Percentiles rank a stretch among this genome's conserved stretches.
Conservation (phyloP, 2,797 vertebrate species). For the Uromys caudimaculatus region DNA sequence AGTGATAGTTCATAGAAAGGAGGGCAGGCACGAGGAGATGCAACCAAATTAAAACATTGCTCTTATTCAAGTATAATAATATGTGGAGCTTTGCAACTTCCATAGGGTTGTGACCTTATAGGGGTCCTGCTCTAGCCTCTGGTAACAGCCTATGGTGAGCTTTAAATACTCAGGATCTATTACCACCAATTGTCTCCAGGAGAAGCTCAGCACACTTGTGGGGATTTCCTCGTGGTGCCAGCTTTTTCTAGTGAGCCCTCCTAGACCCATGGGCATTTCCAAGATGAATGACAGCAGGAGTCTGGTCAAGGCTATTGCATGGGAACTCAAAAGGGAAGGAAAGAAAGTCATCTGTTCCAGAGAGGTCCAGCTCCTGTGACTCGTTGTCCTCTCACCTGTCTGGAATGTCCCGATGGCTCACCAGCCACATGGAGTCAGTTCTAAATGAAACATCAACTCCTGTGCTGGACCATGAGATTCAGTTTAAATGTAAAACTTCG, state of each 20-base stretch:
- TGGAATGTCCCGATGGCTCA: too few species aligned
- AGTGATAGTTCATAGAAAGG: background rate
- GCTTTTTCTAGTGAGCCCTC: background rate
- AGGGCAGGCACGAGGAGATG: background rate
- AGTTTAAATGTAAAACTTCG: background rate
- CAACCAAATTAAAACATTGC: background rate
- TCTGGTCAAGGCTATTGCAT: background rate
- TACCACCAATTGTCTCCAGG: background rate
- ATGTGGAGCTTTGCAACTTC: background rate
- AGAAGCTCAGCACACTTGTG: too few species aligned
- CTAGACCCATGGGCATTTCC: background rate
- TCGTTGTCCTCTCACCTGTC: background rate
- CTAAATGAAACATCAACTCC: background rate
- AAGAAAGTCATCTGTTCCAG: too few species aligned
- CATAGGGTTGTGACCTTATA: fast-evolving
- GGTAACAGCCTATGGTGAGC: background rate
- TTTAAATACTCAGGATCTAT: background rate
- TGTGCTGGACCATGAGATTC: background rate
- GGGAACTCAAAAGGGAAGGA: background rate
- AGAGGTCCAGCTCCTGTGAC: too few species aligned
- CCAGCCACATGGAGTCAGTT: background rate
- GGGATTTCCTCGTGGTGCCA: fast-evolving
- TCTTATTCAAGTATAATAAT: background rate
- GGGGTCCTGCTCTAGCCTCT: background rate
- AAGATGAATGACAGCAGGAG: background rate